Evolutionary conservation across 2,113 vertebrate species (phyloP), one percentile per base, ranked within the genome.

Genomic region (Canis aureus): DNA sequence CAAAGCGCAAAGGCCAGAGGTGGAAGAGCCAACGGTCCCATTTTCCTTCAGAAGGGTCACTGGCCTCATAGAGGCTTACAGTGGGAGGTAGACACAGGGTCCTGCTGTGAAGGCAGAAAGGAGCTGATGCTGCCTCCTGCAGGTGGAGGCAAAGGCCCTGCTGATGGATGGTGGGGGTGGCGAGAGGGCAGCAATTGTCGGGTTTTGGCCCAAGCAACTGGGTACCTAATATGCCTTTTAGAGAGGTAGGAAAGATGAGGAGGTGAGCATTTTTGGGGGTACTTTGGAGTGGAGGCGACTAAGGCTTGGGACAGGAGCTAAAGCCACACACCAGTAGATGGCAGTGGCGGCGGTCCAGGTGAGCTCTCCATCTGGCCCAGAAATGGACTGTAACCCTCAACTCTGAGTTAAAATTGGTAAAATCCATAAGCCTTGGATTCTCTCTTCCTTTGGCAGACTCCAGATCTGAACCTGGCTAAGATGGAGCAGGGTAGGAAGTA

Each of bases 61-160:
- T 23, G 13, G 62, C 8, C 4, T 5, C 55, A 32, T 43, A 43
- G 25, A 35, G 11, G 23, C 51, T 15, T 10, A 51, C 55, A 8
- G 8, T 3, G 17, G 2, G 38, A 27, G 32, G 12, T 1, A 60
- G 78, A 12, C 3, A 6, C 29, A 12, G 43, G 22, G 51, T 10
- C 35, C 8, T 15, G 53, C 32, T 11, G 2, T 2, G 2, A 1
- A 23, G 38, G 16, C 15, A 0, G 8, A 76, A 29, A 35, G 11
- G 17, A 9, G 12, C 3, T 11, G 15, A 4, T 1, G 1, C 43
- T 49, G 25, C 19, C 2, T 0, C 3, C 23, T 59, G 12, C 10
- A 35, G 53, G 62, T 9, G 19, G 55, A 0, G 35, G 20, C 2
- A 1, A 7, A 27, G 66, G 6, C 0, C 17, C 27, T 27, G 19